Conservation (phyloP, 1,140 invertebrate species). For the Euura lappo region DNA sequence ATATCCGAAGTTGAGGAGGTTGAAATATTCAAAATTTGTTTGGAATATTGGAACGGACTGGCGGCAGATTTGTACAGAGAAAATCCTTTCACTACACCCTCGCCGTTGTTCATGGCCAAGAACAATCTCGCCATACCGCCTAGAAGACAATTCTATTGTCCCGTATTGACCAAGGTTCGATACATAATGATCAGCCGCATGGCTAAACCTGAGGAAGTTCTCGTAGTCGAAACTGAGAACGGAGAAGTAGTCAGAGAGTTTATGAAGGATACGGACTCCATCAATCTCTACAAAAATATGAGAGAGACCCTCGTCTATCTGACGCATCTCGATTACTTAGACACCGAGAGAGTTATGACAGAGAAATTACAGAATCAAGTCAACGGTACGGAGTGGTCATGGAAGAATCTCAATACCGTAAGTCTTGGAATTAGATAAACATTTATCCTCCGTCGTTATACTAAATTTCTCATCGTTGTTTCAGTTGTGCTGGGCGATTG, state of each 20-base stretch:
- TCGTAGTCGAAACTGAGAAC: slow-evolving; percentile 99
- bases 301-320: slow-evolving; percentile 98
- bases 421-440: slow-evolving; percentile 32
- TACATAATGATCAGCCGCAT: slow-evolving; percentile 99
- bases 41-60: slow-evolving; percentile 98
- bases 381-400: slow-evolving; percentile 98
- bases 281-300: slow-evolving; percentile 99
- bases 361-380: slow-evolving; percentile 99
- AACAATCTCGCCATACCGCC: slow-evolving; percentile 51
- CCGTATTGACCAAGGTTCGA: slow-evolving; percentile 89
- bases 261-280: slow-evolving; percentile 99
- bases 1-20: slow-evolving; percentile 99
- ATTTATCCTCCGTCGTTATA: slow-evolving; percentile 13
- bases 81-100: slow-evolving; percentile 59
- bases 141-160: slow-evolving; percentile 75
- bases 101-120: slow-evolving; percentile 54
- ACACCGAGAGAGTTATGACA: slow-evolving; percentile 99
- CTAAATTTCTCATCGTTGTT: slow-evolving; percentile 23
- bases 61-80: slow-evolving; percentile 90
- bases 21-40: slow-evolving; percentile 99
- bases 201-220: slow-evolving; percentile 99
- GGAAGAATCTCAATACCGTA: slow-evolving; percentile 99
- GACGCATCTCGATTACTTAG: slow-evolving; percentile 97
- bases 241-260: slow-evolving; percentile 99
- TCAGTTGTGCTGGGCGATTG: slow-evolving; percentile 98